Conservation (phyloP, 2,888 invertebrate species). For the Drosophila paracracens region DNA sequence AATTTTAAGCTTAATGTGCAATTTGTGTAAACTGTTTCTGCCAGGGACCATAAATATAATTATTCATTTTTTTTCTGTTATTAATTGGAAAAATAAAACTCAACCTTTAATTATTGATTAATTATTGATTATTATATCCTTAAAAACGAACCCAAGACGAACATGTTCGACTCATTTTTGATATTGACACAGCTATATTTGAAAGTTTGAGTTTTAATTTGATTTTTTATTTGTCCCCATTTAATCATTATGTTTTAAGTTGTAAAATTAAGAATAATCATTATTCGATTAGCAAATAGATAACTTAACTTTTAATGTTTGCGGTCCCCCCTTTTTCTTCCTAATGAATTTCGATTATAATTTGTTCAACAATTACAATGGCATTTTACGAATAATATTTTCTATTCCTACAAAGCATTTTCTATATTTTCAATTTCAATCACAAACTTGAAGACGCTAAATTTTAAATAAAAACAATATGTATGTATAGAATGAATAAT, state of each 20-base stretch:
- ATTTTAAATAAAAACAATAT: conserved; percentile 21
- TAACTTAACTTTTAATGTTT: neutral
- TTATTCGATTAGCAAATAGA: neutral
- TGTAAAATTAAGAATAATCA: neutral
- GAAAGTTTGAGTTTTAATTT: neutral
- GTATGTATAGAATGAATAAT: conserved; percentile 51
- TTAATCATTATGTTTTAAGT: neutral
- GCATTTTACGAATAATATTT: conserved; percentile 21
- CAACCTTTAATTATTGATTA: neutral
- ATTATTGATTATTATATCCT: neutral
- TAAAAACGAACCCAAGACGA: neutral
- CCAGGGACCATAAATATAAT: conserved; percentile 1
- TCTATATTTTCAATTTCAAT: conserved; percentile 32
- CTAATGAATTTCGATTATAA: conserved; percentile 5
- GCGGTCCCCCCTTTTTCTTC: neutral
- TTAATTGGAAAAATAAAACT: neutral
- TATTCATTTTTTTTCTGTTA: neutral
- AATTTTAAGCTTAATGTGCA: conserved; percentile 30
- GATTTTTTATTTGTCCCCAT: neutral
- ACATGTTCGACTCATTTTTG: no score
- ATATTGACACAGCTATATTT: neutral
- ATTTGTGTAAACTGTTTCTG: conserved; percentile 18
- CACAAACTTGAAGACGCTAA: conserved; percentile 16
- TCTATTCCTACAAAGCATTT: conserved; percentile 47
- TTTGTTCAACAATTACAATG: conserved; percentile 15